A percentile compares a stretch with the other conserved stretches of the same genome.
phyloP scores from a whole-genome alignment of 23 tunicate genomes.

The Ciona savignyi region DNA sequence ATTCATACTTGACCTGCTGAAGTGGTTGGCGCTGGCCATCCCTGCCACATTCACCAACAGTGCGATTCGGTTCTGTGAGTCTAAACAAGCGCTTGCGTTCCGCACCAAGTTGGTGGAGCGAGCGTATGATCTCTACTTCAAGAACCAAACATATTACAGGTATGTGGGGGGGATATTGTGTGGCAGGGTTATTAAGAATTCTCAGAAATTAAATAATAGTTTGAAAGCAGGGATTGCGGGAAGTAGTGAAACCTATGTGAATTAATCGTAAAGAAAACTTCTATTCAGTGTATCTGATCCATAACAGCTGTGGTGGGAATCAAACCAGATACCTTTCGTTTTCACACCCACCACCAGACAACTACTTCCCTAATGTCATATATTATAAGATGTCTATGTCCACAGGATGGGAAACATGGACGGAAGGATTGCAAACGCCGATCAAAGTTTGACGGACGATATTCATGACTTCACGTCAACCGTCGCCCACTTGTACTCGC shows the following conservation, averaged over 20 bases:
- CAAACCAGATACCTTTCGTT: too few species aligned
- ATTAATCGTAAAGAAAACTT: too few species aligned
- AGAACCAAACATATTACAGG: slow-evolving; percentile 93
- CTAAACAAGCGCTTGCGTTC: slow-evolving; percentile 80
- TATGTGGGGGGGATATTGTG: too few species aligned
- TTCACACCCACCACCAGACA: too few species aligned
- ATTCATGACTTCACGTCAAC: slow-evolving; percentile 75
- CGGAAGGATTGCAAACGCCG: slow-evolving; percentile 83
- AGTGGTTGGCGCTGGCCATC: slow-evolving; percentile 71
- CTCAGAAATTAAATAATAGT: too few species aligned
- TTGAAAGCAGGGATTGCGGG: too few species aligned
- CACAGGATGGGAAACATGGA: slow-evolving; percentile 84
- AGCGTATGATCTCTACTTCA: slow-evolving; percentile 77
- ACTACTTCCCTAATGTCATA: too few species aligned
- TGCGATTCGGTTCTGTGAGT: slow-evolving; percentile 74
- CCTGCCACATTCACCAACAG: slow-evolving; percentile 97
- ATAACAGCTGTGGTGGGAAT: too few species aligned
- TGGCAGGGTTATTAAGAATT: too few species aligned
- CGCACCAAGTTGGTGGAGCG: slow-evolving; percentile 53
- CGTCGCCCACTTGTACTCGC: slow-evolving; percentile 83
- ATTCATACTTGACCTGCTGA: slow-evolving; percentile 56
- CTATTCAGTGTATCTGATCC: too few species aligned
- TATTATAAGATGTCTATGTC: too few species aligned
- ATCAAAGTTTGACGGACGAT: slow-evolving; percentile 82
- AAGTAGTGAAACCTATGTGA: too few species aligned